These are phyloP conservation scores for Corythaeola cristata DNA, from an alignment of 2,113 vertebrate species.

Conservation along the genomic window DNA sequence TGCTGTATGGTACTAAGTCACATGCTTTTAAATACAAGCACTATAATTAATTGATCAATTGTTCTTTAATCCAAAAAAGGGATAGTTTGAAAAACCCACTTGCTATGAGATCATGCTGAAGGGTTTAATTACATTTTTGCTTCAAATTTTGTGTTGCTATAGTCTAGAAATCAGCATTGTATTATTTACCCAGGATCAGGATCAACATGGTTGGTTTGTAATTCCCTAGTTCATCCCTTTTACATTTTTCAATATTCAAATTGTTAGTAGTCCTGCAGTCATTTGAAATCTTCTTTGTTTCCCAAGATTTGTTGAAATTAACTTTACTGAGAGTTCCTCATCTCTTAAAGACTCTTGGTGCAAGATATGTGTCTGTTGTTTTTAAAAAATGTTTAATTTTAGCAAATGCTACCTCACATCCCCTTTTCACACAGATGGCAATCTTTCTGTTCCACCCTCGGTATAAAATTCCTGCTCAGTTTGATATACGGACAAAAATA, in stretches of 20 bases:
- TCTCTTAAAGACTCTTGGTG: constrained; percentile 4
- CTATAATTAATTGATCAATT: not conserved
- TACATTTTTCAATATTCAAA: not conserved
- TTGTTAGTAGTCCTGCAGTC: not conserved
- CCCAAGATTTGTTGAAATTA: constrained; percentile 14
- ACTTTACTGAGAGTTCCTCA: constrained; percentile 21
- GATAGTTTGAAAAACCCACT: not conserved
- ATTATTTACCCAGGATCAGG: not conserved
- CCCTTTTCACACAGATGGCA: constrained; percentile 68
- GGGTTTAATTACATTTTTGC: not conserved
- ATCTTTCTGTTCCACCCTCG: constrained; percentile 58
- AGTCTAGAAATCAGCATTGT: not conserved
- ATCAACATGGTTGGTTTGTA: not conserved
- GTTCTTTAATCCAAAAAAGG: not conserved
- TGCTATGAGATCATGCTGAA: not conserved
- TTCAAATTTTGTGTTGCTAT: not conserved
- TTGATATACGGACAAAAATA: constrained; percentile 54
- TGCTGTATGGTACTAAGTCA: not conserved
- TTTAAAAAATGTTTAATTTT: constrained; percentile 64
- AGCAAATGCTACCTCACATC: constrained; percentile 64
- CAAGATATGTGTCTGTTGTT: constrained; percentile 50
- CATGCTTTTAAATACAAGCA: not conserved
- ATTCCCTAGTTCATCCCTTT: not conserved
- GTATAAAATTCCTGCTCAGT: constrained; percentile 51
- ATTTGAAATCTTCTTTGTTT: not conserved